Conservation (phyloP, 2,113 vertebrate genomes). For the Eidolon helvum region DNA sequence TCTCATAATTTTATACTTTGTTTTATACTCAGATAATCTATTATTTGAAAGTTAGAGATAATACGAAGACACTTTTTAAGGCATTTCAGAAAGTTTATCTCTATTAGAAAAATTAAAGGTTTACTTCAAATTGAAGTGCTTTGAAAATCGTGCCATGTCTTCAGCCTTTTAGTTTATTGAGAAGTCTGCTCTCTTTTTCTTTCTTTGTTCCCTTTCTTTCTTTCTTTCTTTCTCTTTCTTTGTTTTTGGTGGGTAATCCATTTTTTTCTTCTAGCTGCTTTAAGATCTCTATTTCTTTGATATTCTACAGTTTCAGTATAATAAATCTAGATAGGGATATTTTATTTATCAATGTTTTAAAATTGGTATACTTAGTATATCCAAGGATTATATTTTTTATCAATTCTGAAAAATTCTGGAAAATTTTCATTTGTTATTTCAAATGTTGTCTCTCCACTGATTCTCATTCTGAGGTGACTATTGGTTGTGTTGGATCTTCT, state of each 20-base stretch:
- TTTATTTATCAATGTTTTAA: constrained; percentile 6
- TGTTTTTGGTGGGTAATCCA: neutral
- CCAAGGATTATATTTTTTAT: neutral
- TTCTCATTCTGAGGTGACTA: neutral
- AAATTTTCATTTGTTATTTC: constrained; percentile 2
- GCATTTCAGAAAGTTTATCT: neutral
- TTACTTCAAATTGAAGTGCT: neutral
- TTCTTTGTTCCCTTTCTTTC: neutral
- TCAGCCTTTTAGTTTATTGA: neutral
- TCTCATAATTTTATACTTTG: neutral
- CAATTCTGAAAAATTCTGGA: neutral
- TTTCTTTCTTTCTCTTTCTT: neutral
- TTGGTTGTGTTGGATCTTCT: neutral
- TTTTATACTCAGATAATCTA: neutral
- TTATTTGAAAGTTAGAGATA: neutral
- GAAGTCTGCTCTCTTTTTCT: neutral
- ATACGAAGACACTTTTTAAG: neutral
- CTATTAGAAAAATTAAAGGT: neutral
- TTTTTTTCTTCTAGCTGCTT: neutral
- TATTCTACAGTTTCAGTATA: neutral
- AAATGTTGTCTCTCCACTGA: neutral
- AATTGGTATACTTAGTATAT: neutral
- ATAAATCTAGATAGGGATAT: neutral
- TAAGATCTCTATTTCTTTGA: neutral
- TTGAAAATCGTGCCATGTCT: neutral